A percentile compares a stretch with the other conserved stretches of the same genome.
Conservation (phyloP, 1,140 invertebrate species). For the Pseudomyrmex gracilis region DNA sequence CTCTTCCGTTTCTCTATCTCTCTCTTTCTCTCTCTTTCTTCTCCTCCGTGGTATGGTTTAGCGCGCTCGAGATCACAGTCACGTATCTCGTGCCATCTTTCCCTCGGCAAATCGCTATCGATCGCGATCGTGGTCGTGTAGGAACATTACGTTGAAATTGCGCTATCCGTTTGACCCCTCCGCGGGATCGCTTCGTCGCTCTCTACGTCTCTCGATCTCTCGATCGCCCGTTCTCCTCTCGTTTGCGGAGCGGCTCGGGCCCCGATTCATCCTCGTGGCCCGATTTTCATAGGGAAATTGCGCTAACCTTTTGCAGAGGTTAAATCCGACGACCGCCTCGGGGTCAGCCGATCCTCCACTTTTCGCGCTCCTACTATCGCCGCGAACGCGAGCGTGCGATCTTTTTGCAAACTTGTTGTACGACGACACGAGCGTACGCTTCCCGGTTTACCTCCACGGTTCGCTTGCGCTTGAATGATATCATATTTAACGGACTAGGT, state of each 20-base stretch:
- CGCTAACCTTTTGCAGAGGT: constrained; percentile 47
- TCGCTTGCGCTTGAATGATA: constrained; percentile 10
- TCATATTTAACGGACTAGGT: constrained; percentile 21
- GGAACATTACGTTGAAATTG: constrained; percentile 74
- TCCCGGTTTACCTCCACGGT: constrained; percentile 31
- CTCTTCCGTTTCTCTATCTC: not conserved
- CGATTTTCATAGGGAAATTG: constrained; percentile 67
- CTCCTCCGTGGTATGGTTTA: not conserved
- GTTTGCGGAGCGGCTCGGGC: constrained; percentile 24
- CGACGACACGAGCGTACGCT: constrained; percentile 31
- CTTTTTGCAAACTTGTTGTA: constrained; percentile 53
- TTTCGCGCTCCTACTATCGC: constrained; percentile 43
- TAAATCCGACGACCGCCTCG: constrained; percentile 45
- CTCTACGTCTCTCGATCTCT: constrained; percentile 61
- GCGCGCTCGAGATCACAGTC: constrained; percentile 62
- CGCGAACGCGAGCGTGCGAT: constrained; percentile 28
- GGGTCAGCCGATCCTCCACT: constrained; percentile 42
- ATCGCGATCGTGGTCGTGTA: constrained; percentile 71
- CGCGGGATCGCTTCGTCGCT: constrained; percentile 61
- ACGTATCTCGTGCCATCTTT: constrained; percentile 70
- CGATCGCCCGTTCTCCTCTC: constrained; percentile 49
- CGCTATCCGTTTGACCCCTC: constrained; percentile 76
- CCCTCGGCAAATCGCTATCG: constrained; percentile 67
- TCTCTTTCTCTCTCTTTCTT: not conserved
- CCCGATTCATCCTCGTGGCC: constrained; percentile 35